Evolutionary conservation across 2,113 vertebrate species (phyloP).

Genomic region (Myotis brandtii): DNA sequence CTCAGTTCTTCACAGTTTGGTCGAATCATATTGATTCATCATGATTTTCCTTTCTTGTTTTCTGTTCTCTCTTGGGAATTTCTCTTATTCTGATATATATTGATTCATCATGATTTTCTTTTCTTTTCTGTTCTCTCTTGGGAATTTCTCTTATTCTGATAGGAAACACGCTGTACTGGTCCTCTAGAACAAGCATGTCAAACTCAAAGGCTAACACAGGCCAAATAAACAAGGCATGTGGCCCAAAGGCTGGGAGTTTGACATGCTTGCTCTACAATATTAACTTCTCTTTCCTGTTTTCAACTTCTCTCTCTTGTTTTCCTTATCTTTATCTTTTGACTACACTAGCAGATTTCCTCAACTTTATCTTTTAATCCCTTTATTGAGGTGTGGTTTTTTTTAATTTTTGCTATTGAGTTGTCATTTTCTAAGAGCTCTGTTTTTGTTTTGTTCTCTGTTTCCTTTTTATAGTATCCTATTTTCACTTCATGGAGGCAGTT

Average conservation of each 20-base stretch:
- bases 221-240: too few relatives aligned
- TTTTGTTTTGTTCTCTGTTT: conserved; percentile 14
- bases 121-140: neutral
- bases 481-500: conserved; percentile 26
- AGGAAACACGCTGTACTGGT: neutral
- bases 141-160: conserved; percentile 19
- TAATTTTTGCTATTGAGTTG: conserved; percentile 14
- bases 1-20: conserved; percentile 1
- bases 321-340: neutral
- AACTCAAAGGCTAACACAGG: too few relatives aligned
- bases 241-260: too few relatives aligned
- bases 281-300: neutral
- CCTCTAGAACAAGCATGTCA: neutral
- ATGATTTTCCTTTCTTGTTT: neutral
- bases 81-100: conserved; percentile 6
- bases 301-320: neutral
- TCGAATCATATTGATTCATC: neutral
- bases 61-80: neutral
- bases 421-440: conserved; percentile 30
- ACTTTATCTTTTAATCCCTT: conserved; percentile 42
- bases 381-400: neutral
- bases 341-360: conserved; percentile 11
- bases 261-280: neutral
- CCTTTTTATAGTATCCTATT: conserved; percentile 40
- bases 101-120: neutral